Evolutionary conservation across 2,797 vertebrate genomes (phyloP).

Genomic region (Sebastolobus altivelis): DNA sequence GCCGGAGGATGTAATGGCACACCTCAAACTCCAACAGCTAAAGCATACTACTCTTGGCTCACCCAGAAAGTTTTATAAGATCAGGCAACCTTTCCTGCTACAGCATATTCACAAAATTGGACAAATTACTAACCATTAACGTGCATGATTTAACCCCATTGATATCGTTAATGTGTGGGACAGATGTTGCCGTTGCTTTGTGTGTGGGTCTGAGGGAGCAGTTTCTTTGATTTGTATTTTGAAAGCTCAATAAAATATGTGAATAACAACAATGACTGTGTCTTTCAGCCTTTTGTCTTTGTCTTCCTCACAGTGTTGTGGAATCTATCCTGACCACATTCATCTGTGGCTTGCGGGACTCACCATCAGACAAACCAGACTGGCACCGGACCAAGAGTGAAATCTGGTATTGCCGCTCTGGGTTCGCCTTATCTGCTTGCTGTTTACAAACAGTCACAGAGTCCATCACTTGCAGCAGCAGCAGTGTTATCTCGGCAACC

Average conservation of each 20-base stretch:
- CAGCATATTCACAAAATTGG: constrained; percentile 14
- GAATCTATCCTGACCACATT: constrained; percentile 50
- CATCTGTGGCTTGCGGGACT: constrained; percentile 44
- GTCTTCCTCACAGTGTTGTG: constrained; percentile 28
- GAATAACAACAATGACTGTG: constrained; percentile 11
- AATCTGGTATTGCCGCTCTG: constrained; percentile 72
- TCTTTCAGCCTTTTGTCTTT: constrained; percentile 33
- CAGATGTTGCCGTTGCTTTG: constrained; percentile 2
- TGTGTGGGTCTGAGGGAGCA: not conserved
- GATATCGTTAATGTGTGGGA: constrained; percentile 25
- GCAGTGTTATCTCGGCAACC: constrained; percentile 77
- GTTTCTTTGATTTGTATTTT: constrained; percentile 19
- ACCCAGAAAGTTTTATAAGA: not conserved
- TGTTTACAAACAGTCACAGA: constrained; percentile 81
- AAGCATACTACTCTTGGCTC: not conserved
- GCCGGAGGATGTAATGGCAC: constrained; percentile 10
- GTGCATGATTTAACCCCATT: constrained; percentile 13
- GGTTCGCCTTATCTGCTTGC: constrained; percentile 76
- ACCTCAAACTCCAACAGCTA: not conserved
- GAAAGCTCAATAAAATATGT: constrained; percentile 17
- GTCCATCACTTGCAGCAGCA: constrained; percentile 75
- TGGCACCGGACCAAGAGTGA: constrained; percentile 70
- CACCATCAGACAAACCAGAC: constrained; percentile 72
- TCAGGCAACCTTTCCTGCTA: constrained; percentile 12
- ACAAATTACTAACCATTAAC: constrained; percentile 18